phyloP scores from a whole-genome alignment of 2,113 vertebrate species.

The Cebus imitator region DNA sequence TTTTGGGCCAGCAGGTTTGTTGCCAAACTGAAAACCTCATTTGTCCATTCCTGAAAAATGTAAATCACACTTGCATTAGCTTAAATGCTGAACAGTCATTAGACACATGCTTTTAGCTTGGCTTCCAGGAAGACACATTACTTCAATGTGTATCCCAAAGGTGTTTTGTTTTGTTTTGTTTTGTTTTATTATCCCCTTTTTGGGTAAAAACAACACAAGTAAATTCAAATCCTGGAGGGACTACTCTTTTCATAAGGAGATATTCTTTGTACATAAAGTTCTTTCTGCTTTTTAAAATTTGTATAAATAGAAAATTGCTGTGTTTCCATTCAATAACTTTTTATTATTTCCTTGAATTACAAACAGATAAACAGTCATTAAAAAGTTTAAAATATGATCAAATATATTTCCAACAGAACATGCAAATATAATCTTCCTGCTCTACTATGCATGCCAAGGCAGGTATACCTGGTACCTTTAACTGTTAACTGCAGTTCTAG shows the following conservation, averaged over 20 bases:
- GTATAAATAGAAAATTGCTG: neutral
- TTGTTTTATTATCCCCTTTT: neutral
- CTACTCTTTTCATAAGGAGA: slow-evolving; percentile 15
- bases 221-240: slow-evolving; percentile 41
- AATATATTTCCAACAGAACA: neutral
- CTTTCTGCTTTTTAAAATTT: neutral
- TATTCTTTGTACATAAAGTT: neutral
- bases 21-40: slow-evolving; percentile 95
- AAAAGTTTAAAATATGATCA: slow-evolving; percentile 23
- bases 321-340: neutral
- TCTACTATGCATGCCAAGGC: neutral
- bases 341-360: neutral
- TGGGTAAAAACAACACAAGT: slow-evolving; percentile 40
- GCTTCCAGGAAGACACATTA: slow-evolving; percentile 53
- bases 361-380: neutral
- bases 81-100: slow-evolving; percentile 47
- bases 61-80: slow-evolving; percentile 66
- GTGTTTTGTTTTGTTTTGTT: no score
- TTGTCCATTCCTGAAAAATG: slow-evolving; percentile 94
- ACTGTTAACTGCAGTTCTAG: neutral
- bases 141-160: neutral
- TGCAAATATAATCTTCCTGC: neutral
- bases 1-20: slow-evolving; percentile 98
- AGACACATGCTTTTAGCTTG: slow-evolving; percentile 54
- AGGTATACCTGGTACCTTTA: neutral